Base-by-base conservation (phyloP, 2,888 invertebrate genomes). In the Eilema sororculum region DNA sequence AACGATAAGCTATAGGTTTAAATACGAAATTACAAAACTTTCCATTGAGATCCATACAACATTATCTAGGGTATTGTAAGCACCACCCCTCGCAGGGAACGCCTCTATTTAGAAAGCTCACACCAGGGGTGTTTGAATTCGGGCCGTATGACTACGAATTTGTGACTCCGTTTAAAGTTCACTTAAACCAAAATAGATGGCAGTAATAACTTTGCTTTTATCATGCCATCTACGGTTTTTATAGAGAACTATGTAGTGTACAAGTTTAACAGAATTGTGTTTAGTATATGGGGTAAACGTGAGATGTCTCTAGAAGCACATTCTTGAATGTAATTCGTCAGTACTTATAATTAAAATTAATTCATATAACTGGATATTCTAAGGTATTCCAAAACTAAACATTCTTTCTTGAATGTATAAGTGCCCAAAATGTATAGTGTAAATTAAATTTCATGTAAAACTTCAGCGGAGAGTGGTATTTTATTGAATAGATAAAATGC, bases 41-140 rank as follows among this genome's bases (percentile, higher is more conserved):
- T 4, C 28, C 12, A 37, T 57, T 67, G 65, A 58, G 25, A 25
- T 58, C 41, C 67, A 73, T 72, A 75, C 71, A 75, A 68, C 71
- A 25, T 74, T 80, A 67, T 73, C 82, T 78, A 83, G 87, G 87
- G 88, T 81, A 78, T 41, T 66, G 65, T 74, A 77, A 83, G 90
- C 81, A 86, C 89, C 91, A 89, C 92, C 91, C 90, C 88, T 89
- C 80, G 75, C 62, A 74, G 79, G 89, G 87, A 82, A 88, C 91
- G 91, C 91, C 81, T 85, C 83, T 84, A 84, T n/a, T n/a, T 78
- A 74, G 73, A 80, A 85, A 78, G 77, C 74, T 79, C 74, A 75
- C 76, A 78, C 68, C 70, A 65, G 58, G 76, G 79, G 78, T 71
- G 24, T 33, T 59, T 30, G 37, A 62, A 62, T 37, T 37, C 37